Base-by-base conservation (phyloP, 2,888 invertebrate species). In the Pandemis heparana region DNA sequence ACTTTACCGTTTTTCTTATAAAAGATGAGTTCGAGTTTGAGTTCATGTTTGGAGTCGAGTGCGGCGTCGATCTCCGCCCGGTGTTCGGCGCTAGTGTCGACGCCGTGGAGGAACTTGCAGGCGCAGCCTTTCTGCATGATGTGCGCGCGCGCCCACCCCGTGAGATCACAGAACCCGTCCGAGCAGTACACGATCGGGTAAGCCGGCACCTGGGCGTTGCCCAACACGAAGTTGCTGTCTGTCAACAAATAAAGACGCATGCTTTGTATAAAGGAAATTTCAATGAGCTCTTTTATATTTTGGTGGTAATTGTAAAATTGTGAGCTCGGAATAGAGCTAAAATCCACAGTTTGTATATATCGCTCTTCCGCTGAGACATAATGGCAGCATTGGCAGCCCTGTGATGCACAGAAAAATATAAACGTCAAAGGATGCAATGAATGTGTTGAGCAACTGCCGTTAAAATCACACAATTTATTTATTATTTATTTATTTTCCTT, bases 61-160 rank as follows among this genome's bases (percentile, higher is more conserved):
- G 98, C 97, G 80, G 97, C 96, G 91, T 98, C 98, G 87, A 99
- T 98, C 92, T 98, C 97, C 77, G 96, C 94, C 83, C 98, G 98
- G 88, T 98, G 97, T 79, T 98, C 98, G 18, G 98, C 98, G 75
- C 96, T 95, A 38, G 99, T 99, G 88, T 98, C 98, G 46, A 97
- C 96, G 3, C 99, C 99, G 88, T 98, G 98, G 23, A 98, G 96
- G 92, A 98, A 99, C 92, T 98, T 98, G 95, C 98, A 99, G 83
- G 98, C 98, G 94, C 98, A 98, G 79, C 98, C 97, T 90, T 98
- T 98, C 95, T 98, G 98, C 98, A 98, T 98, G 94, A 99, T 98
- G 95, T 98, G 98, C 79, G 98, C 98, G 84, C 98, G 96, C 80
- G 98, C 96, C 95, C 97, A 98, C 80, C 98, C 98, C 75, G 98